Evolutionary conservation across 2,113 vertebrate species (phyloP).

Genomic region (Anhinga rufa): DNA sequence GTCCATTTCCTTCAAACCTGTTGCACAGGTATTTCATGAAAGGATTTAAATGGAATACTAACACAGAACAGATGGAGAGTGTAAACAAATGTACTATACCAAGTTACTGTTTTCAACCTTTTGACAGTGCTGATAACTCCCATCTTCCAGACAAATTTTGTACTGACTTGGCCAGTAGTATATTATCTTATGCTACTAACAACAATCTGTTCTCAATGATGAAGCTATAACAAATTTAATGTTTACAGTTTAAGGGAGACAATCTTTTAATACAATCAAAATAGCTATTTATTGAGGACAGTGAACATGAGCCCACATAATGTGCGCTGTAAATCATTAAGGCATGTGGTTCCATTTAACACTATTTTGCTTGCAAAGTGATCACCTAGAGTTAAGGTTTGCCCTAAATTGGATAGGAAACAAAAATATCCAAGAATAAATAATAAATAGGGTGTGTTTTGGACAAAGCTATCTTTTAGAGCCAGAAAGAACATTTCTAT

Average conservation of each 20-base stretch:
- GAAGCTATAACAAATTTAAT: background rate
- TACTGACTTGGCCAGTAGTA: background rate
- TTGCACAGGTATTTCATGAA: background rate
- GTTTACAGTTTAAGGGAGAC: background rate
- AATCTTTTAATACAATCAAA: slow-evolving; percentile 11
- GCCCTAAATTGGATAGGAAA: slow-evolving; percentile 3
- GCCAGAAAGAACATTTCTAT: slow-evolving; percentile 33
- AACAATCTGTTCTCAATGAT: background rate
- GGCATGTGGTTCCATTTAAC: slow-evolving; percentile 46
- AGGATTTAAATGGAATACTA: background rate
- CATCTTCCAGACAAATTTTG: background rate
- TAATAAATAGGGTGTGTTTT: slow-evolving; percentile 36
- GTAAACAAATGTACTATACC: background rate
- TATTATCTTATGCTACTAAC: background rate
- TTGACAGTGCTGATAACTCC: background rate
- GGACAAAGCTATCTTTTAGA: slow-evolving; percentile 20
- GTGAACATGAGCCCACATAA: background rate
- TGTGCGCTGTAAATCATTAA: background rate
- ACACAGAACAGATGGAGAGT: background rate
- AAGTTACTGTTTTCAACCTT: background rate
- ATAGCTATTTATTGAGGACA: background rate
- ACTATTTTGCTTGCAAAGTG: slow-evolving; percentile 53
- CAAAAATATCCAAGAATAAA: slow-evolving; percentile 50
- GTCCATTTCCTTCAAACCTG: background rate
- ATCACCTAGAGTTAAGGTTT: slow-evolving; percentile 14